Evolutionary conservation across 1,140 invertebrate species (phyloP).

Genomic region (Manduca sexta): DNA sequence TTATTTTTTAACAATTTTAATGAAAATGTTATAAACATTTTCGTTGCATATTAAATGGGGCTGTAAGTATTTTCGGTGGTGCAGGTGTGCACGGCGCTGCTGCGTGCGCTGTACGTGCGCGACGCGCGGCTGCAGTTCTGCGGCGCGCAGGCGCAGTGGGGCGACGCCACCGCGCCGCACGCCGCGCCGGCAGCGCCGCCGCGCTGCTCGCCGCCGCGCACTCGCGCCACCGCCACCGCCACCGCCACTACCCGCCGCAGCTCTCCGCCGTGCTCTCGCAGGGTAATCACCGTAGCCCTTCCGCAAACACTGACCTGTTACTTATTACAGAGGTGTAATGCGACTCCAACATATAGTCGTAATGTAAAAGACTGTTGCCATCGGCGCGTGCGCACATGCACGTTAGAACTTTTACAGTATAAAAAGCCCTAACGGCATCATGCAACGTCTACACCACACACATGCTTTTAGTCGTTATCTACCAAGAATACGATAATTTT

Average conservation of each 20-base stretch:
- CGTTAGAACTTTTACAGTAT: too few species aligned
- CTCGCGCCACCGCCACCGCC: not conserved
- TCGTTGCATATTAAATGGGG: too few species aligned
- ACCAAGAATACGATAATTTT: too few species aligned
- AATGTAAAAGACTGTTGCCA: too few species aligned
- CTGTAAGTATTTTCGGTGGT: conserved; percentile 19
- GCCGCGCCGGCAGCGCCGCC: conserved; percentile 24
- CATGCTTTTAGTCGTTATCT: too few species aligned
- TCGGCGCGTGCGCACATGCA: too few species aligned
- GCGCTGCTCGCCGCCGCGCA: not conserved
- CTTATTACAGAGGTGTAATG: too few species aligned
- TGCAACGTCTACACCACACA: too few species aligned
- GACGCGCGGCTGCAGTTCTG: conserved; percentile 76
- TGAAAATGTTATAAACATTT: not conserved
- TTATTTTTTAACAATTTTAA: not conserved
- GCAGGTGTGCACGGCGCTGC: conserved; percentile 79
- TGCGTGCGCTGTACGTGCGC: conserved; percentile 87
- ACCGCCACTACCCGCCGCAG: conserved; percentile 11
- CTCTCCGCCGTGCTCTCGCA: conserved; percentile 15
- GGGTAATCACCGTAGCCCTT: conserved; percentile 10
- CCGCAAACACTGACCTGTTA: too few species aligned
- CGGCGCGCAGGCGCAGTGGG: conserved; percentile 37
- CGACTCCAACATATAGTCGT: too few species aligned
- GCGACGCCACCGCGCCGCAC: conserved; percentile 11
- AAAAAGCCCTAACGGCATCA: too few species aligned